Evolutionary conservation across 2,888 invertebrate genomes (phyloP), one percentile per base, ranked within the genome.

Genomic region (Ichneumoninae sp.): DNA sequence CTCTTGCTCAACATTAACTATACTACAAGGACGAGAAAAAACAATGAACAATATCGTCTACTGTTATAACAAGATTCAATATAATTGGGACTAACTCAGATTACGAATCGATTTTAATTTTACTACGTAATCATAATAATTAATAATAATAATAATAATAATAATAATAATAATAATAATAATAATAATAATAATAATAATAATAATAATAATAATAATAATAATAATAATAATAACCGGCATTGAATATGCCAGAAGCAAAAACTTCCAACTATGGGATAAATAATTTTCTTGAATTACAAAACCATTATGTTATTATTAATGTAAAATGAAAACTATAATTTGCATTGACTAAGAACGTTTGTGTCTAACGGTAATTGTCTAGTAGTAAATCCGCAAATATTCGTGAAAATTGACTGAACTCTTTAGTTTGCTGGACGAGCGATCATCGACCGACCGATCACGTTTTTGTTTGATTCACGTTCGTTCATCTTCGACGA

Each of bases 321-420:
- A 30, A 30, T 30, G 30, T 5, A 30, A 30, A 30, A 30, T 30
- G 5, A 16, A 60, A 40, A 33, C 7, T 10, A 63, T 85, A 83
- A 83, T 83, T 83, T 65, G 71, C 68, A 83, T 86, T 83, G 83
- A 86, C 82, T 85, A 81, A 81, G 81, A 85, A 83, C 78, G 73
- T 79, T 82, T 79, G 30, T 78, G 40, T 60, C 82, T 79, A 85
- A 85, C 76, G 85, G 82, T 85, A 85, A 85, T 85, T 85, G 79
- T 71, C 85, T 83, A 85, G 83, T 81, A 81, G 80, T 81, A 83
- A 85, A 85, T 84, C 83, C 81, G 85, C 83, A 83, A 47, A 81
- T 69, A 63, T 70, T 77, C 16, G 52, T 68, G 63, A 75, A 81
- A 86, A 87, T 86, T 87, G 83, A 86, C 87, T 84, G 84, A 85